These are phyloP conservation scores for Stomatorhinus ivindoensis DNA, from an alignment of 2,113 vertebrate species.

Conservation along the genomic window DNA sequence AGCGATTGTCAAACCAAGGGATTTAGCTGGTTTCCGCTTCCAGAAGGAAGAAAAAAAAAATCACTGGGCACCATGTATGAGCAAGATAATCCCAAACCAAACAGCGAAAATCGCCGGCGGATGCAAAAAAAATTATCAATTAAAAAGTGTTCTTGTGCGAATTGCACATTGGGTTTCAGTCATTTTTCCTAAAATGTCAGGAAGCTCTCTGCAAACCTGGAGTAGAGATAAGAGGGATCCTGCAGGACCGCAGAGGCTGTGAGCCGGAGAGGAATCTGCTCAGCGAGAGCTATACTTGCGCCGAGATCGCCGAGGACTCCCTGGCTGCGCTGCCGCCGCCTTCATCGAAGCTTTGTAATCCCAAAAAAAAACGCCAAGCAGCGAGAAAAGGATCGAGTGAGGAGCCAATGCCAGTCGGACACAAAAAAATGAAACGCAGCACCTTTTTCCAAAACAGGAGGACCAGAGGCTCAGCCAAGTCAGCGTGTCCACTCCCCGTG, in stretches of 20 bases:
- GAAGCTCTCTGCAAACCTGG: not conserved
- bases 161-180: not conserved
- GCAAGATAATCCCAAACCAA: constrained; percentile 39
- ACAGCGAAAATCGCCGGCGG: constrained; percentile 20
- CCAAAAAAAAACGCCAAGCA: constrained; percentile 33
- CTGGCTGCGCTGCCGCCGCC: constrained; percentile 30
- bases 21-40: constrained; percentile 34
- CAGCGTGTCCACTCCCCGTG: constrained; percentile 26
- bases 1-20: not conserved
- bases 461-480: constrained; percentile 27
- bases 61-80: constrained; percentile 30
- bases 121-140: constrained; percentile 10
- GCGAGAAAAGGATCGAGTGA: constrained; percentile 21
- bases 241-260: not conserved
- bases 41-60: constrained; percentile 27
- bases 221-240: not conserved
- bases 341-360: constrained; percentile 48
- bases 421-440: constrained; percentile 41
- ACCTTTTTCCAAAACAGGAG: constrained; percentile 25
- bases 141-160: not conserved
- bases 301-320: not conserved
- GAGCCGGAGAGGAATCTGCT: not conserved
- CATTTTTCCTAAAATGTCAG: not conserved
- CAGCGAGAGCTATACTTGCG: not conserved
- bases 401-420: constrained; percentile 30